Conservation (phyloP, 2,797 vertebrate species). For the Neosilurus mollespiculum region DNA sequence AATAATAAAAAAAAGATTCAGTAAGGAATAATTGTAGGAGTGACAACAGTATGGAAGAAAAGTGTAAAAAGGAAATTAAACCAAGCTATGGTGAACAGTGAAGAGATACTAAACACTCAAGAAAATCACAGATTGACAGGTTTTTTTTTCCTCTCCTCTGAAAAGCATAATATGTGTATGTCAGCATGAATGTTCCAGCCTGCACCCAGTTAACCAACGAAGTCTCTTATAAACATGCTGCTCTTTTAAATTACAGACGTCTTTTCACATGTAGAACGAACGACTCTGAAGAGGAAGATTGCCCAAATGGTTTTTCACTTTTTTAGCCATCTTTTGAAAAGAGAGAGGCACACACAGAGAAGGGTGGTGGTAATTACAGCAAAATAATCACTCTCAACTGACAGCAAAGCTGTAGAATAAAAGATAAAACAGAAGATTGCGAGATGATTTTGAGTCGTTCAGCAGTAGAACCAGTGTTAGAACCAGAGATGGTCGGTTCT, state of each 20-base stretch:
- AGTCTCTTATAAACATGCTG: not conserved
- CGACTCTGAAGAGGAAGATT: not conserved
- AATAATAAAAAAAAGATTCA: not conserved
- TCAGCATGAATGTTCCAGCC: not conserved
- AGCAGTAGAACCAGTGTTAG: not conserved
- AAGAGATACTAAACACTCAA: not conserved
- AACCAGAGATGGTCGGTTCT: not conserved
- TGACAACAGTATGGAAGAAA: not conserved
- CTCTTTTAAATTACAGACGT: not conserved
- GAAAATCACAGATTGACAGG: not conserved
- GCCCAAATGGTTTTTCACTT: not conserved
- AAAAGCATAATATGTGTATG: not conserved
- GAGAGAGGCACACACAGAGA: too few species aligned
- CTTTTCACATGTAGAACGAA: not conserved
- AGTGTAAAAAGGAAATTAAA: not conserved
- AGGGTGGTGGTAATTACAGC: constrained; percentile 44
- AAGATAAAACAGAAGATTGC: not conserved
- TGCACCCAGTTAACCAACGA: not conserved
- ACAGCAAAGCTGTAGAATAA: constrained; percentile 2
- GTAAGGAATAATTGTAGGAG: not conserved
- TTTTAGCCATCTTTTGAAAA: not conserved
- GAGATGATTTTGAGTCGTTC: constrained; percentile 25
- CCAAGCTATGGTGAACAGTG: not conserved
- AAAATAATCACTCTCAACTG: constrained; percentile 36
- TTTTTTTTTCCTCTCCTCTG: not conserved